Evolutionary conservation across 2,113 vertebrate genomes (phyloP), one percentile per base, ranked within the genome.

Genomic region (Abramis brama): DNA sequence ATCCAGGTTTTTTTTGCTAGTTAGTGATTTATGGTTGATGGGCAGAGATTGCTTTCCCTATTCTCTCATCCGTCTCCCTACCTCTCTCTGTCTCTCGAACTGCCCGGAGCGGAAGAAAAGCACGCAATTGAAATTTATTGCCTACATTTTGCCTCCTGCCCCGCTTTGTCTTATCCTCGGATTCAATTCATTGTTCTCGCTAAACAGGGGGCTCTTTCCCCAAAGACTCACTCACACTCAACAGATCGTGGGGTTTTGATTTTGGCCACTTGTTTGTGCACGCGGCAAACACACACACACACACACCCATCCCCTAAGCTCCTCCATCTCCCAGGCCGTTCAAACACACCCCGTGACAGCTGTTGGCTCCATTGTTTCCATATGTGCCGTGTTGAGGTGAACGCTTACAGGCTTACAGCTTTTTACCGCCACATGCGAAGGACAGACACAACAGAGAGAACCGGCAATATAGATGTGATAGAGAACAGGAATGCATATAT

Each of bases 331-430:
- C 73, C 70, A 75, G 74, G 80, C 55, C 66, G 57, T 45, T 73
- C 80, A 76, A 86, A 79, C 87, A 87, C 75, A 82, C 85, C 88
- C 85, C 19, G 86, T 90, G 89, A 90, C 89, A 90, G 91, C 87
- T 90, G 90, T 86, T 86, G 84, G 50, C 79, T 86, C 79, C 86
- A 89, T 87, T 89, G 88, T 90, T 90, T 87, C 83, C 87, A 83
- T 85, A 73, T 87, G 89, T 76, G 79, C 59, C 25, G 59, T 23
- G 74, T 21, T 52, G 80, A 70, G 64, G 59, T 80, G 79, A 80
- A 74, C 60, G 50, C 33, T 47, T 52, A 43, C 79, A 64, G 36
- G 45, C 45, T 30, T 8, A n/a, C 27, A 78, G 78, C 60, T 57
- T 73, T 73, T 73, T 73, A 73, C 81, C 21, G 23, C 64, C 66